Base-by-base conservation (phyloP, 2,888 invertebrate genomes). In the Hirudinaria manillensis region DNA sequence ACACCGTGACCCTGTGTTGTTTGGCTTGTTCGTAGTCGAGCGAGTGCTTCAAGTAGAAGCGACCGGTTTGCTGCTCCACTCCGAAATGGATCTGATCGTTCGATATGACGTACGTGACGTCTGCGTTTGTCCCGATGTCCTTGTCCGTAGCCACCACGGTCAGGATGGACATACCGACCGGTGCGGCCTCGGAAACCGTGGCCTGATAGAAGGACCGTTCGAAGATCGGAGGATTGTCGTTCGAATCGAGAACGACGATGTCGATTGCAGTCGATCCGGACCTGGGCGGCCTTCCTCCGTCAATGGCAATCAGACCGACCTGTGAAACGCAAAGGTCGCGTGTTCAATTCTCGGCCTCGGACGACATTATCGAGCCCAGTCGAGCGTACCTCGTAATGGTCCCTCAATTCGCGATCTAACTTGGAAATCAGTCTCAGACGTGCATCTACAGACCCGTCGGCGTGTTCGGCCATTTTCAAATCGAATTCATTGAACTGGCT, bases 61-160 rank as follows among this genome's bases (percentile, higher is more conserved):
- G 51, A 34, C 67, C 61, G 65, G 74, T 73, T 29, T 77, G 75
- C 53, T 67, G 67, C 53, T 77, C 77, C 27, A 77, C 34, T 29
- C 77, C 70, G 21, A 76, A 75, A 34, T 77, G 76, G 36, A 72
- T 71, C 24, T 70, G 65, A 4, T 70, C 67, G n/a, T 77, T 75
- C 3, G 77, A 72, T 45, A 78, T 74, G 38, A 67, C 51, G 75
- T 81, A 81, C 1, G 72, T 71, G 16, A 81, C 76, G 27, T 79
- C 76, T 2, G 78, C 79, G 76, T 80, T 80, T 10, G 74, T 71
- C 10, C 79, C 79, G 10, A 77, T 72, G 71, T 81, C 81, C 4
- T 79, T 77, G 72, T 81, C 81, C 24, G 75, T 76, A 24, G 81
- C 81, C 2, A 76, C 72, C 19, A 82, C 82, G 32, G 76, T 77